Conservation (phyloP, 2,888 invertebrate species). For the Mythimna lalbum region DNA sequence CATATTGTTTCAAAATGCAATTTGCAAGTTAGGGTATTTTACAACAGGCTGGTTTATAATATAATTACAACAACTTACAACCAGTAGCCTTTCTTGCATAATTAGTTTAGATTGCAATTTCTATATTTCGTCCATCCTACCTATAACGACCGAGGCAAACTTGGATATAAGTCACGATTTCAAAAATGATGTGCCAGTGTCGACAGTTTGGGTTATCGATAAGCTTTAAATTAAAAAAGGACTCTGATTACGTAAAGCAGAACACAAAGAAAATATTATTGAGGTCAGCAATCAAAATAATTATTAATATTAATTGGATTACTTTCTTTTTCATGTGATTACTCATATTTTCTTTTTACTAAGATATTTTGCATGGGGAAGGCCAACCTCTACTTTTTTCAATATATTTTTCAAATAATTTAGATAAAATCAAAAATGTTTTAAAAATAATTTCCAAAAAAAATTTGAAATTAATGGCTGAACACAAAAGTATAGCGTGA, state of each 20-base stretch:
- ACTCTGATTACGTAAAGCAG: not conserved
- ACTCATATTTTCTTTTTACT: not conserved
- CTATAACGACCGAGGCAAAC: slow-evolving; percentile 53
- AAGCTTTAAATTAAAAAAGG: too few relatives aligned
- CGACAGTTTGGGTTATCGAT: slow-evolving; percentile 51
- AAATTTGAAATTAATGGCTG: too few relatives aligned
- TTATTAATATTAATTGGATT: not conserved
- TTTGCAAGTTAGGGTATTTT: not conserved
- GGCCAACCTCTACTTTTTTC: not conserved
- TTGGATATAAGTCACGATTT: slow-evolving; percentile 65
- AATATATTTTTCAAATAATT: not conserved
- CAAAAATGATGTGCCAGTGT: slow-evolving; percentile 40
- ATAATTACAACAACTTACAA: slow-evolving; percentile 46
- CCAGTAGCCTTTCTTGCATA: slow-evolving; percentile 56
- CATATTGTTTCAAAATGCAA: not conserved
- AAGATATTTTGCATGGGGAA: not conserved
- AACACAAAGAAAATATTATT: not conserved
- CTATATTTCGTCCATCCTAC: slow-evolving; percentile 65
- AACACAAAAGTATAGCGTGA: too few relatives aligned
- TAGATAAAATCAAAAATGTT: not conserved
- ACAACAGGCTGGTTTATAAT: slow-evolving; percentile 28
- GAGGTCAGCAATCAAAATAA: too few relatives aligned
- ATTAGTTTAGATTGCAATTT: slow-evolving; percentile 65
- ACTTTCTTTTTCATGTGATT: not conserved
- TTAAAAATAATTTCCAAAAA: too few relatives aligned